These are phyloP conservation scores for Synchiropus splendidus DNA, from an alignment of 2,113 vertebrate species.

Conservation along the genomic window DNA sequence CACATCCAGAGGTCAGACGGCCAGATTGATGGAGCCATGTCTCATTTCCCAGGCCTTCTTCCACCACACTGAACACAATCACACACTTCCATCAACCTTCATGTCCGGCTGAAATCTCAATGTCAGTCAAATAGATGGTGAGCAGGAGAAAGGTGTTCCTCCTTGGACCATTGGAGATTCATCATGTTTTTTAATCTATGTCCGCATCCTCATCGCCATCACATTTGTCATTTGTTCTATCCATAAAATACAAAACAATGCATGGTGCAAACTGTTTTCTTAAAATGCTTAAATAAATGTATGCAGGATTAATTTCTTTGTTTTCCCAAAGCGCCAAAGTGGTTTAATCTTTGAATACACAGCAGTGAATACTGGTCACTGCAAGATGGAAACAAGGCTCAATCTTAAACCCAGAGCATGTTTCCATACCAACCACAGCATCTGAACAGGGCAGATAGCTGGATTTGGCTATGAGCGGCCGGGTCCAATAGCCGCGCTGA, in stretches of 20 bases:
- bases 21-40: slow-evolving; percentile 51
- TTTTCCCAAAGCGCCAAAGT: slow-evolving; percentile 30
- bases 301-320: slow-evolving; percentile 39
- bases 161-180: slow-evolving; percentile 17
- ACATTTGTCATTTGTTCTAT: no score
- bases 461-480: slow-evolving; percentile 70
- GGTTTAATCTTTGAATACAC: slow-evolving; percentile 58
- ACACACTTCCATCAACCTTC: no score
- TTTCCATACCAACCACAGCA: slow-evolving; percentile 66
- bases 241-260: no score
- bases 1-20: slow-evolving; percentile 32
- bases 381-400: slow-evolving; percentile 63
- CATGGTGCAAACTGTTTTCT: no score
- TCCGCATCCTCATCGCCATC: slow-evolving; percentile 5
- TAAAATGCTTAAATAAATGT: no score
- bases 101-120: slow-evolving; percentile 13
- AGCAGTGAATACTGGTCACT: slow-evolving; percentile 59
- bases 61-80: slow-evolving; percentile 46
- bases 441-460: slow-evolving; percentile 69
- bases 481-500: slow-evolving; percentile 61
- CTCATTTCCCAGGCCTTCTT: slow-evolving; percentile 54
- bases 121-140: slow-evolving; percentile 28
- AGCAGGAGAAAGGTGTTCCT: slow-evolving; percentile 8
- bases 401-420: slow-evolving; percentile 57
- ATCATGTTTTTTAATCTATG: slow-evolving; percentile 27